Evolutionary conservation across 1,140 invertebrate species (phyloP).

Genomic region (Heliconius hermathena): DNA sequence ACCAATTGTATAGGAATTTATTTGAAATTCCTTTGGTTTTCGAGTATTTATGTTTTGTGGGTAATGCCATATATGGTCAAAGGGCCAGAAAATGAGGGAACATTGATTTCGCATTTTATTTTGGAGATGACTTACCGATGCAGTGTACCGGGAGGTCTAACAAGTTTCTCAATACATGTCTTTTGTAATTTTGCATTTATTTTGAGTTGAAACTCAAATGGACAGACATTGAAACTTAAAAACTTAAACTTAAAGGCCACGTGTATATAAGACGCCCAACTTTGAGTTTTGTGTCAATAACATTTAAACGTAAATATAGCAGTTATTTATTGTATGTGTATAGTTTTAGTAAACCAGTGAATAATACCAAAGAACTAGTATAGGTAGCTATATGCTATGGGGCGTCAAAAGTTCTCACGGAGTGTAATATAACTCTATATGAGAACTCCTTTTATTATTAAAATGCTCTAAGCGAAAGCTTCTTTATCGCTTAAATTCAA

Average conservation of each 20-base stretch:
- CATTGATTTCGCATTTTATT: slow-evolving; percentile 12
- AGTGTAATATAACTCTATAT: slow-evolving; percentile 14
- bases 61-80: neutral
- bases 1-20: neutral
- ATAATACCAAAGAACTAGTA: slow-evolving; percentile 73
- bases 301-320: slow-evolving; percentile 51
- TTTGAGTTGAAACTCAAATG: slow-evolving; percentile 8
- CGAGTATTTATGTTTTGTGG: neutral
- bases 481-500: neutral
- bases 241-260: slow-evolving; percentile 13
- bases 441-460: slow-evolving; percentile 23
- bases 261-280: slow-evolving; percentile 43
- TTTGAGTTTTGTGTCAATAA: slow-evolving; percentile 40
- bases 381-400: slow-evolving; percentile 35
- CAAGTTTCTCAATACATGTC: neutral
- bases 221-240: neutral
- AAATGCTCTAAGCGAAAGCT: slow-evolving; percentile 10
- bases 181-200: neutral
- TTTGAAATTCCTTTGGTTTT: neutral
- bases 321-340: slow-evolving; percentile 58
- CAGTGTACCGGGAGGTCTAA: neutral
- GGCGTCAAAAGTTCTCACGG: slow-evolving; percentile 36
- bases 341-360: slow-evolving; percentile 69
- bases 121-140: neutral
- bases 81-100: neutral